Conservation (phyloP, 2,888 invertebrate species). For the Agrenia bidenticulata region DNA sequence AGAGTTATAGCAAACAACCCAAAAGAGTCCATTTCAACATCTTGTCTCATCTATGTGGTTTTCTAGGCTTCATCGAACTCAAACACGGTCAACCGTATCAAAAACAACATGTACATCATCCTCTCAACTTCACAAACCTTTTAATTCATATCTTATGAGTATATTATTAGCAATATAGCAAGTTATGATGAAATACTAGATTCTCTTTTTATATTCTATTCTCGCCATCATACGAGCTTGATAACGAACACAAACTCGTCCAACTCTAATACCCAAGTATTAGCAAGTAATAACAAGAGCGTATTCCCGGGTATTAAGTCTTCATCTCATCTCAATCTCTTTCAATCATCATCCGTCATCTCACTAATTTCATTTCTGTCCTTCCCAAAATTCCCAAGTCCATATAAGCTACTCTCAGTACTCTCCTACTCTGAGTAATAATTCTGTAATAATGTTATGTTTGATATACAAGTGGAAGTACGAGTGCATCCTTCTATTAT, state of each 20-base stretch:
- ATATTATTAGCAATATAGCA: not conserved
- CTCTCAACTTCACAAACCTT: not conserved
- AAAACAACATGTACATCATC: too few species aligned
- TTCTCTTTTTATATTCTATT: too few species aligned
- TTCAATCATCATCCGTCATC: constrained; percentile 10
- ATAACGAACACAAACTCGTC: not conserved
- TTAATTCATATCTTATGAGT: not conserved
- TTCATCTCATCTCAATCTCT: constrained; percentile 7
- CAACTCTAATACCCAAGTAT: not conserved
- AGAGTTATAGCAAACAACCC: constrained; percentile 2
- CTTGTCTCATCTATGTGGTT: not conserved
- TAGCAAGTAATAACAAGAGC: not conserved
- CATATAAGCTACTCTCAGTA: too few species aligned
- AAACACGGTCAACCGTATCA: too few species aligned
- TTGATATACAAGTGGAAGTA: not conserved
- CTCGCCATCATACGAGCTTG: too few species aligned
- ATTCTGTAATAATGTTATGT: not conserved
- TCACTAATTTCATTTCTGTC: not conserved
- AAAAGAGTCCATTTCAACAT: not conserved
- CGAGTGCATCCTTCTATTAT: not conserved
- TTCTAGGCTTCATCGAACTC: not conserved
- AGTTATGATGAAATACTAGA: not conserved
- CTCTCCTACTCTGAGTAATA: not conserved
- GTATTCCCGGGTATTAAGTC: not conserved
- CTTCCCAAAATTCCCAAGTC: too few species aligned